Percentiles rank a stretch among this genome's conserved stretches.
These are phyloP conservation scores for Lethenteron reissneri DNA, from an alignment of 2,113 vertebrate species.

Conservation along the genomic window DNA sequence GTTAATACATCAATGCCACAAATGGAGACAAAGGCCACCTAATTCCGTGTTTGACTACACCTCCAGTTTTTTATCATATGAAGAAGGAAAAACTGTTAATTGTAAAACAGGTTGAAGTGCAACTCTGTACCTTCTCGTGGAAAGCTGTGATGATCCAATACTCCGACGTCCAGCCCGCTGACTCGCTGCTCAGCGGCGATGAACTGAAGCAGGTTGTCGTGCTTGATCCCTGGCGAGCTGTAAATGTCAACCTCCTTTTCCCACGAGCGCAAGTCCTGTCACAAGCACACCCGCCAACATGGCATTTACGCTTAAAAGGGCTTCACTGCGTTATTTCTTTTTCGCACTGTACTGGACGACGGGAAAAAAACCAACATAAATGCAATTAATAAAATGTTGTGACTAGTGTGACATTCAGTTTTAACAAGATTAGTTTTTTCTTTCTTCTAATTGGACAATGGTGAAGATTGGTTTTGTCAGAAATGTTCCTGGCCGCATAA, in stretches of 20 bases:
- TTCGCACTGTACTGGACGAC: background rate
- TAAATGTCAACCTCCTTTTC: constrained; percentile 97
- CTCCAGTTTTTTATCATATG: no score
- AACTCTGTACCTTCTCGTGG: constrained; percentile 53
- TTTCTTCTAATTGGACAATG: background rate
- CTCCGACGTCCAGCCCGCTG: constrained; percentile 68
- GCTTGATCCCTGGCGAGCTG: constrained; percentile 80
- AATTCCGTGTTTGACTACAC: no score
- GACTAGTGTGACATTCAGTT: background rate
- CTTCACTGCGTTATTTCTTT: no score
- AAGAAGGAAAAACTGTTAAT: no score
- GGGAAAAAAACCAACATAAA: background rate
- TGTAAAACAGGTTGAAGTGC: no score
- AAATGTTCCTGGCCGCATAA: no score
- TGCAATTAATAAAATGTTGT: background rate
- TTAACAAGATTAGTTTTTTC: no score
- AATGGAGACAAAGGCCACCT: no score
- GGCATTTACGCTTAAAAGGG: background rate
- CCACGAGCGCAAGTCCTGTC: constrained; percentile 86
- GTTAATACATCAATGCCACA: no score
- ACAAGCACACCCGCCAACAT: background rate
- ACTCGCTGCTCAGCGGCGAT: constrained; percentile 82
- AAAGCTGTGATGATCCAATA: constrained; percentile 87
- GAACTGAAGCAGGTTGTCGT: constrained; percentile 80
- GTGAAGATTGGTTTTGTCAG: no score